These are phyloP conservation scores for Drosophila anomalipes DNA, from an alignment of 2,888 invertebrate genomes.

Conservation along the genomic window DNA sequence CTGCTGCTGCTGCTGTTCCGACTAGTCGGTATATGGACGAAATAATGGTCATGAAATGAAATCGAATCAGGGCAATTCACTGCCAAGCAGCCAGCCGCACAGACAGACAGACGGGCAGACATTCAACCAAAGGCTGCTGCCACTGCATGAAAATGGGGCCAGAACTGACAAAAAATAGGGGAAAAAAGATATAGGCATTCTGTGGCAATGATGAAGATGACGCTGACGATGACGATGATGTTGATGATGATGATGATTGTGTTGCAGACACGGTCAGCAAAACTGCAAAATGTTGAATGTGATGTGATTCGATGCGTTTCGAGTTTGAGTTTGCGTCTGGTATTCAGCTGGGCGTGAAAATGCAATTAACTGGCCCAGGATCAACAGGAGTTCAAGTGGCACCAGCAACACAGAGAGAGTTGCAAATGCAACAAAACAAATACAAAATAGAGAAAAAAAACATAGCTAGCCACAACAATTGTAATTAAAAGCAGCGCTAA, in stretches of 20 bases:
- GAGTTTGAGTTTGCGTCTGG: conserved; percentile 43
- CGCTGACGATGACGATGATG: conserved; percentile 5
- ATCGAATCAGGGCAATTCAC: conserved; percentile 69
- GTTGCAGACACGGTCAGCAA: conserved; percentile 19
- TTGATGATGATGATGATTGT: conserved; percentile 22
- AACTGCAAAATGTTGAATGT: conserved; percentile 61
- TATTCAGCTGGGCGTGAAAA: conserved; percentile 74
- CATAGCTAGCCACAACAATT: conserved; percentile 65
- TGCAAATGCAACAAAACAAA: conserved; percentile 28
- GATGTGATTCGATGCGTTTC: conserved; percentile 36
- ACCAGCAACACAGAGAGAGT: not conserved
- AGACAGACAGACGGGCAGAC: not conserved
- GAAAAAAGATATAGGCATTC: conserved; percentile 20
- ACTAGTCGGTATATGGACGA: conserved; percentile 22
- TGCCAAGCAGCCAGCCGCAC: conserved; percentile 10
- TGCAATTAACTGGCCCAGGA: conserved; percentile 71
- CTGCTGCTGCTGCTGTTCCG: conserved; percentile 1
- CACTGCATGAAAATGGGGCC: conserved; percentile 1
- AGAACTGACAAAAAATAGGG: conserved; percentile 25
- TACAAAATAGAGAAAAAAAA: conserved; percentile 4
- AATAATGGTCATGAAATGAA: conserved; percentile 71
- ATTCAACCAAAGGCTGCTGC: conserved; percentile 8
- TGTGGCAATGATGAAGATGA: conserved; percentile 41
- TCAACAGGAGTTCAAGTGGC: conserved; percentile 10
- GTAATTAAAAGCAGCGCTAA: conserved; percentile 74